A percentile compares a stretch with the other conserved stretches of the same genome.
Conservation (phyloP, 2,797 vertebrate species). For the Sebastes trivittatus region DNA sequence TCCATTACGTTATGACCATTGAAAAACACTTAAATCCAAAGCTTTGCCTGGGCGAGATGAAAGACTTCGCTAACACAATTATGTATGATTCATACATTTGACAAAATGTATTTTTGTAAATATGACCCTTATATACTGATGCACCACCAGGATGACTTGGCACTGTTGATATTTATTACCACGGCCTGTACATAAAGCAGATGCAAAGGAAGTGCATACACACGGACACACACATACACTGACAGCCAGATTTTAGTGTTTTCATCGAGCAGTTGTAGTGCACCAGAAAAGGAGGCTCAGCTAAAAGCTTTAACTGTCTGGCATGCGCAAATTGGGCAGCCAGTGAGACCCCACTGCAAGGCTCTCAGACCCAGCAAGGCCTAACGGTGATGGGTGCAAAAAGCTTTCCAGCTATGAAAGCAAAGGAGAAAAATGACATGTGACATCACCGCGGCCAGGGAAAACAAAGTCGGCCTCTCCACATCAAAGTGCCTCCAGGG, state of each 20-base stretch:
- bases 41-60: constrained; percentile 1
- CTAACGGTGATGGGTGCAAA: constrained; percentile 45
- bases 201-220: background rate
- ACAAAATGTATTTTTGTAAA: constrained; percentile 20
- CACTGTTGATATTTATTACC: constrained; percentile 5
- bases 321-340: constrained; percentile 39
- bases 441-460: constrained; percentile 55
- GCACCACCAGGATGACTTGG: constrained; percentile 14
- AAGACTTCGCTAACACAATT: constrained; percentile 14
- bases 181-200: constrained; percentile 3
- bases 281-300: constrained; percentile 56
- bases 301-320: constrained; percentile 60
- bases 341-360: constrained; percentile 31
- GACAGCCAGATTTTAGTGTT: background rate
- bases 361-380: constrained; percentile 41
- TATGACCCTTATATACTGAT: constrained; percentile 25
- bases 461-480: constrained; percentile 55
- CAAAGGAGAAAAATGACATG: constrained; percentile 63
- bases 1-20: constrained; percentile 21
- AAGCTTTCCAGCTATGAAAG: constrained; percentile 68
- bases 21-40: constrained; percentile 21
- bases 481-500: constrained; percentile 56
- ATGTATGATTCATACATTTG: constrained; percentile 39
- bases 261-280: background rate
- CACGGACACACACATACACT: constrained; percentile 2